Evolutionary conservation across 2,113 vertebrate genomes (phyloP), one percentile per base, ranked within the genome.

Genomic region (Dipodomys merriami): DNA sequence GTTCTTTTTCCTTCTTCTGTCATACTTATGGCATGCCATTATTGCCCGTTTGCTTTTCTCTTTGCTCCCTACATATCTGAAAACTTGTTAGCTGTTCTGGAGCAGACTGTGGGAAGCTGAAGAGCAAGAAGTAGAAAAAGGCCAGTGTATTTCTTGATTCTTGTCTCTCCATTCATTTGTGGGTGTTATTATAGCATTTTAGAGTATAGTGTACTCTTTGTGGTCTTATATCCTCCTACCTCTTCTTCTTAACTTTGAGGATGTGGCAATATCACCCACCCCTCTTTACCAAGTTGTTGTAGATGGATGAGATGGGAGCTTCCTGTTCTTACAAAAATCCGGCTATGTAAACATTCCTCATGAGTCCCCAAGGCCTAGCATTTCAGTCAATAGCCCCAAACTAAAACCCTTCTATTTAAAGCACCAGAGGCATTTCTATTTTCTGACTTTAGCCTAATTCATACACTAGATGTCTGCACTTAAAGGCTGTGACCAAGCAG

Each of bases 81-180:
- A 39, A 85, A 79, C 3, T 9, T 71, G n/a, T n/a, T 88, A 79
- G 79, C 29, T 23, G 35, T 8, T 69, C 7, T 83, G 29, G 22
- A 72, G 53, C 33, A 27, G 6, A 22, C 39, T 76, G 8, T 73
- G 81, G 15, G 19, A 81, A 22, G 18, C 4, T 39, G 3, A 80
- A 60, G 4, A 23, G 7, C 18, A 62, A 35, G 23, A 83, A 77
- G 57, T 7, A 60, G 49, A 25, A 16, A 71, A 79, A 79, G n/a
- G 13, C 25, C n/a, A 82, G 27, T 4, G 8, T 74, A 4, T 44
- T 33, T 57, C n/a, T 76, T 68, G 49, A 69, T 25, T 1, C 13
- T 9, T 1, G 5, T 6, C 1, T 5, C 5, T 67, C 2, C 12
- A 69, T 29, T 22, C 0, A 2, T 5, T 19, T 25, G 35, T 57